Evolutionary conservation across 2,113 vertebrate species (phyloP).

Genomic region (Neodontobutis hainanensis): DNA sequence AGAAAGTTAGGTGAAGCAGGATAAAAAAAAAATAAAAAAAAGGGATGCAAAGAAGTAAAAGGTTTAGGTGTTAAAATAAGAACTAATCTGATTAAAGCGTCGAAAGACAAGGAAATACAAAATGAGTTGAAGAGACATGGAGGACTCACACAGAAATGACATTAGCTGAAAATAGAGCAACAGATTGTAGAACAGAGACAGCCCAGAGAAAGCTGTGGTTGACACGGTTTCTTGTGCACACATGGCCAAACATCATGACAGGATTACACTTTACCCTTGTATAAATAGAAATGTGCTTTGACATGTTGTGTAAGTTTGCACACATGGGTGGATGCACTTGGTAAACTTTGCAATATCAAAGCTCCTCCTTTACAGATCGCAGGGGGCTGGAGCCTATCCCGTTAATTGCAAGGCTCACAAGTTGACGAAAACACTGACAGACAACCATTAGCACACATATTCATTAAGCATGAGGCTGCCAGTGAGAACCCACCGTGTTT

Average conservation of each 20-base stretch:
- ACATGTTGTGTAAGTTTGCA: background rate
- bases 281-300: conserved; percentile 7
- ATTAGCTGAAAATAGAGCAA: conserved; percentile 2
- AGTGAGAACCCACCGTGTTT: no score
- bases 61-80: conserved; percentile 23
- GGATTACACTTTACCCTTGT: background rate
- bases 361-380: background rate
- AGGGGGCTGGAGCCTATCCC: background rate
- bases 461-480: no score
- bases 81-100: conserved; percentile 10
- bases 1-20: background rate
- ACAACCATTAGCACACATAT: no score
- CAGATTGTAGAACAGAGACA: background rate
- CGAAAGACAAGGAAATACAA: conserved; percentile 10
- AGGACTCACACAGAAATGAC: conserved; percentile 3
- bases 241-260: background rate
- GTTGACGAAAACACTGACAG: no score
- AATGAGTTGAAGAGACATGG: background rate
- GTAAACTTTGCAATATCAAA: background rate
- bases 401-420: no score
- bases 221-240: background rate
- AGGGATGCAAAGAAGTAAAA: background rate
- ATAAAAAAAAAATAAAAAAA: background rate
- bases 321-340: conserved; percentile 11
- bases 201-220: background rate